A percentile compares a stretch with the other conserved stretches of the same genome.
Conservation (phyloP, 2,888 invertebrate genomes). For the Dynastes hyllus region DNA sequence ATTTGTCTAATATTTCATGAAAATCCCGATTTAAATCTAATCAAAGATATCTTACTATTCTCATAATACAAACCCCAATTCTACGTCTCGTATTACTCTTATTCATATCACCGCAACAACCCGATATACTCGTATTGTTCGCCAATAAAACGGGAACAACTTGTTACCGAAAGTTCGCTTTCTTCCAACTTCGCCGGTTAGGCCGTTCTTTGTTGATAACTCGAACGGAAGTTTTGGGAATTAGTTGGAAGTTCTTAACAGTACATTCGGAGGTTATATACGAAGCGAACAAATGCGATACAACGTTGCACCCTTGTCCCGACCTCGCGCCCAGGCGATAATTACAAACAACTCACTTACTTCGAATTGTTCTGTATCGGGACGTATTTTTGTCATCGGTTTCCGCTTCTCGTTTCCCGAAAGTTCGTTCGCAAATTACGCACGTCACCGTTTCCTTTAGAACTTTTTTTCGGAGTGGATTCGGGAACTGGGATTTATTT, state of each 20-base stretch:
- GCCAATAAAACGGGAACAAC: background rate
- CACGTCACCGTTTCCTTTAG: no score
- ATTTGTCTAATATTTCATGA: no score
- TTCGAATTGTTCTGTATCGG: background rate
- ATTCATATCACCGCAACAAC: no score
- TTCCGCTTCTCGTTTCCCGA: background rate
- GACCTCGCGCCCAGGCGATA: conserved; percentile 15
- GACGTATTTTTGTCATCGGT: background rate
- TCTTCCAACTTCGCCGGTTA: conserved; percentile 2
- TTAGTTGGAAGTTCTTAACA: conserved; percentile 32
- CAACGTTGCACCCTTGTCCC: conserved; percentile 18
- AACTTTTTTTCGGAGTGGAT: no score
- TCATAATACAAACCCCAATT: no score
- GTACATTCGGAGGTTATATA: conserved; percentile 25
- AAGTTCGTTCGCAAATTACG: no score
- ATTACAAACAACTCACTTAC: conserved; percentile 29
- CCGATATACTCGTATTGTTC: no score
- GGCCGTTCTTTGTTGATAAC: conserved; percentile 25
- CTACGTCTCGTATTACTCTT: no score
- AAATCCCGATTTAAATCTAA: no score
- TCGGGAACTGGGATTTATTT: no score
- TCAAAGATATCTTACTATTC: no score
- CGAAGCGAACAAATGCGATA: conserved; percentile 28
- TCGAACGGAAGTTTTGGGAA: conserved; percentile 10
- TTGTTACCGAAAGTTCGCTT: conserved; percentile 24